phyloP scores from a whole-genome alignment of 2,797 vertebrate genomes.

The Eupleurogrammus muticus region DNA sequence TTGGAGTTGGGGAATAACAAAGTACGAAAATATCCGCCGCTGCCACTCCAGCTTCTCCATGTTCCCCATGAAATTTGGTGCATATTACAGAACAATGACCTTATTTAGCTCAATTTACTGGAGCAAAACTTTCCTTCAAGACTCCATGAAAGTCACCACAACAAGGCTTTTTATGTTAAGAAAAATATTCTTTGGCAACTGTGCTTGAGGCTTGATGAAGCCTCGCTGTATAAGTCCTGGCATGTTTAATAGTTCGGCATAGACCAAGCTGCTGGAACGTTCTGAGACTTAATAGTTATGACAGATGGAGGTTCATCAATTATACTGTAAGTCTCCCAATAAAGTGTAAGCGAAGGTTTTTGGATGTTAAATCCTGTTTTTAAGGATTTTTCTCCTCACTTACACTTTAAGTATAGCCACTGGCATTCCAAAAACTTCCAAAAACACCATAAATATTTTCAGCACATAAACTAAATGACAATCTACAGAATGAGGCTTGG shows the following conservation, averaged over 20 bases:
- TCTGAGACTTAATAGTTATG: conserved; percentile 4
- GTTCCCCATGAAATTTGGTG: conserved; percentile 17
- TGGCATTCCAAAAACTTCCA: conserved; percentile 1
- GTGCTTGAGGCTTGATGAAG: conserved; percentile 34
- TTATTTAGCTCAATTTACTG: conserved; percentile 37
- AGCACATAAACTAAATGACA: not conserved
- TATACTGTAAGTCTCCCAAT: conserved; percentile 4
- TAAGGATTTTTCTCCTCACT: no score
- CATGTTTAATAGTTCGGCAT: conserved; percentile 23
- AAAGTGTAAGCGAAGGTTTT: not conserved
- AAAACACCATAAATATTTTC: no score
- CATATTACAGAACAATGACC: conserved; percentile 26
- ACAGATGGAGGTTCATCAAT: conserved; percentile 16
- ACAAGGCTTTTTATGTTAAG: conserved; percentile 15
- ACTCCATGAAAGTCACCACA: conserved; percentile 2
- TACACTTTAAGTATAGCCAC: not conserved
- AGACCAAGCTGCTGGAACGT: not conserved
- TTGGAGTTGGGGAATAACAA: not conserved
- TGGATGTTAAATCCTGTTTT: no score
- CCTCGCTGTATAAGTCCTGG: conserved; percentile 12
- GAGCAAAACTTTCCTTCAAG: conserved; percentile 13
- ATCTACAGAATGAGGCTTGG: not conserved
- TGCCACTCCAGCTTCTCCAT: not conserved
- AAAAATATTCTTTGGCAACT: conserved; percentile 23
- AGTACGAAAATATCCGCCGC: not conserved